Evolutionary conservation across 2,888 invertebrate genomes (phyloP).

Genomic region (Ichneumoninae sp.): DNA sequence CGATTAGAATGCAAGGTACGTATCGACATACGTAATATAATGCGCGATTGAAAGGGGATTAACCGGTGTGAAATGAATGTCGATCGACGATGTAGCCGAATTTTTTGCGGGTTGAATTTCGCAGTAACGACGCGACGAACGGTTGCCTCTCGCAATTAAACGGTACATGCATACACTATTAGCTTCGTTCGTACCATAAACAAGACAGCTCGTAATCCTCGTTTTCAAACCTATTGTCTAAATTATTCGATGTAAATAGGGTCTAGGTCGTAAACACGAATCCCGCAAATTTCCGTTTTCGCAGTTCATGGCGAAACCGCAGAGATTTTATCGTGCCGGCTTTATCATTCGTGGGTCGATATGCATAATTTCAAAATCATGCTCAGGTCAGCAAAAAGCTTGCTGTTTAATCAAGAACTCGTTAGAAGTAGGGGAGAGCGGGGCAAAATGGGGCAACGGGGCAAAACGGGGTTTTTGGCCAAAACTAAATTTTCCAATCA

Average conservation of each 20-base stretch:
- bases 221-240: conserved; percentile 14
- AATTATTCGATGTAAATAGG: conserved; percentile 10
- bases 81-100: conserved; percentile 32
- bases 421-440: too few species aligned
- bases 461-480: too few species aligned
- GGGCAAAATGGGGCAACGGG: too few species aligned
- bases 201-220: conserved; percentile 9
- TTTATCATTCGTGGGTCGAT: too few species aligned
- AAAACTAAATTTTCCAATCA: too few species aligned
- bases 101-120: conserved; percentile 26
- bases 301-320: background rate
- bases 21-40: background rate
- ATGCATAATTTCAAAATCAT: too few species aligned
- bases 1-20: background rate
- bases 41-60: background rate
- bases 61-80: conserved; percentile 16
- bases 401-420: too few species aligned
- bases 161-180: conserved; percentile 14
- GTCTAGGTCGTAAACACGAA: background rate
- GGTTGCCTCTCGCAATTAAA: conserved; percentile 47
- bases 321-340: too few species aligned
- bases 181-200: conserved; percentile 36
- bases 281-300: background rate
- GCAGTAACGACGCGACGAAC: conserved; percentile 52
- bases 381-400: too few species aligned